Evolutionary conservation across 1,140 invertebrate species (phyloP).

Genomic region (Pogonomyrmex barbatus): DNA sequence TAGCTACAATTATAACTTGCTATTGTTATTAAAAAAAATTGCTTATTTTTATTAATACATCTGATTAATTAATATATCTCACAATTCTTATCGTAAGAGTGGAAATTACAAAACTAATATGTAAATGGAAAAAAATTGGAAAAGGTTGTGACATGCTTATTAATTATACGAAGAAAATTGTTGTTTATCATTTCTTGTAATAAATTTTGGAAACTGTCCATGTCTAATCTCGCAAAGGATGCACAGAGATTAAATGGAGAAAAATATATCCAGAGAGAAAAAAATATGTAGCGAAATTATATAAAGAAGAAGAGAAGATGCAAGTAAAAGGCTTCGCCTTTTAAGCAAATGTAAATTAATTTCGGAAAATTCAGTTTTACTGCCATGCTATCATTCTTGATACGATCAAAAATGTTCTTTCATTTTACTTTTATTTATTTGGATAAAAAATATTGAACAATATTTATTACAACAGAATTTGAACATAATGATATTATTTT

Average conservation of each 20-base stretch:
- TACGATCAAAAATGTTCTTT: too few species aligned
- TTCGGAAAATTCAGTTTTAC: too few species aligned
- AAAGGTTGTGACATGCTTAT: slow-evolving; percentile 35
- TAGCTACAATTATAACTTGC: neutral
- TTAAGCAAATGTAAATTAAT: too few species aligned
- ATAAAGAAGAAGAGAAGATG: neutral
- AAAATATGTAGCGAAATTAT: neutral
- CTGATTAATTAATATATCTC: too few species aligned
- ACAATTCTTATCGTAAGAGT: neutral
- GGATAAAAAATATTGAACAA: too few species aligned
- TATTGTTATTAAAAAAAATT: neutral
- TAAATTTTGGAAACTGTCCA: neutral
- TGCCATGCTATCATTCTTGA: too few species aligned
- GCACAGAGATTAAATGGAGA: slow-evolving; percentile 6
- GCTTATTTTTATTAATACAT: too few species aligned
- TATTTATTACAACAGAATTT: too few species aligned
- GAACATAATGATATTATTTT: too few species aligned
- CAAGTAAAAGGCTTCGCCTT: neutral
- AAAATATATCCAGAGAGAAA: neutral
- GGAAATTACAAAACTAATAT: neutral
- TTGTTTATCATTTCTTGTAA: neutral
- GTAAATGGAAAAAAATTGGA: neutral
- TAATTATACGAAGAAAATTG: slow-evolving; percentile 16
- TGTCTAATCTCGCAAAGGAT: neutral
- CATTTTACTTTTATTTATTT: too few species aligned